A percentile compares a stretch with the other conserved stretches of the same genome.
Conservation (phyloP, 2,888 invertebrate species). For the Lasioglossum morio region DNA sequence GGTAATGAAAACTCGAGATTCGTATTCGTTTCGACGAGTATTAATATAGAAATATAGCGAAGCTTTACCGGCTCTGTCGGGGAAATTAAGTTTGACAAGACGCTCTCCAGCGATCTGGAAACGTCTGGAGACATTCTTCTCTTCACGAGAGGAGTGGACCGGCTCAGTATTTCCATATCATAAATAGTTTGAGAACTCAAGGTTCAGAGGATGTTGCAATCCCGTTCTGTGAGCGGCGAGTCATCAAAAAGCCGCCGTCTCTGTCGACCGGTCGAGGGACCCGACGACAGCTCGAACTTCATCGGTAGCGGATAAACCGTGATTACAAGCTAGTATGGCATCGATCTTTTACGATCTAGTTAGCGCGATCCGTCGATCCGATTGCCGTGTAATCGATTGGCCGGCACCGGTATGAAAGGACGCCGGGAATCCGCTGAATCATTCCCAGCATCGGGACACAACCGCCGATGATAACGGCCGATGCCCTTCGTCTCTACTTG, state of each 20-base stretch:
- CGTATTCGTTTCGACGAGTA: not conserved
- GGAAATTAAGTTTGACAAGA: not conserved
- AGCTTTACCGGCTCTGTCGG: not conserved
- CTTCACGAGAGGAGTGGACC: not conserved
- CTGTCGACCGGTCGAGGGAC: not conserved
- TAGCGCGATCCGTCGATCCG: slow-evolving; percentile 71
- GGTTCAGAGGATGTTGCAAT: not conserved
- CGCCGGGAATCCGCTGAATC: slow-evolving; percentile 70
- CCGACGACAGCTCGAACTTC: slow-evolving; percentile 28
- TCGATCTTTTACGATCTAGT: slow-evolving; percentile 66
- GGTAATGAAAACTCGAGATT: not conserved
- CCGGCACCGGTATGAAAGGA: slow-evolving; percentile 58
- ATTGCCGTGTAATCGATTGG: slow-evolving; percentile 74
- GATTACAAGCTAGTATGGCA: slow-evolving; percentile 44
- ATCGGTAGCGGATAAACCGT: slow-evolving; percentile 33
- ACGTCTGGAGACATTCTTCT: not conserved
- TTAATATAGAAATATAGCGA: not conserved
- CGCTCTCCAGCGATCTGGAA: not conserved
- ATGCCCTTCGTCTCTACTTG: slow-evolving; percentile 51
- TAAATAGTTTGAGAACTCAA: not conserved
- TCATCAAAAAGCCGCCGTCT: not conserved
- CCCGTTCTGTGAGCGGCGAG: not conserved
- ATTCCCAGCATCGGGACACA: slow-evolving; percentile 47
- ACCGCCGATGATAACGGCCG: slow-evolving; percentile 57
- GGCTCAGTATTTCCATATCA: not conserved